Base-by-base conservation (phyloP, 2,113 vertebrate species). In the Ceratotherium simum region DNA sequence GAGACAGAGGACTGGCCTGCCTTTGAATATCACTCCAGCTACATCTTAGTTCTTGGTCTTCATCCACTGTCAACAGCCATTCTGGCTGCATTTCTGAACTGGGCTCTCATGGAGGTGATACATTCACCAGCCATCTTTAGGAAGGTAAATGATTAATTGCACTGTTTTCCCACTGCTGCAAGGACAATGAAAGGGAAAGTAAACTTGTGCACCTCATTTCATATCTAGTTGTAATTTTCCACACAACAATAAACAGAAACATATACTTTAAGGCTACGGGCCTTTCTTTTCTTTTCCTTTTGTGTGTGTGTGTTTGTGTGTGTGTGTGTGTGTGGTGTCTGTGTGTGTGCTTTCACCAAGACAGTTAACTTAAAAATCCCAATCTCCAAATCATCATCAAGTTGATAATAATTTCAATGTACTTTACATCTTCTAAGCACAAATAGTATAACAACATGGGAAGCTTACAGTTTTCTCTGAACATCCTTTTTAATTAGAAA, bases 41-140 rank as follows among this genome's bases (percentile, higher is more conserved):
- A 98, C 72, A 98, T 97, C 97, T 97, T 97, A 97, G 97, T 97
- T 97, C 96, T 98, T 98, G 98, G 96, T 98, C 91, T 97, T 98
- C 95, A 98, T 98, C 97, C 97, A 98, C 92, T 95, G 98, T 98
- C 97, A 98, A 98, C 97, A 98, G 97, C 98, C 98, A 95, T 98
- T 97, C 98, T 98, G 98, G 96, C 97, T 98, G 98, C 95, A 97
- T 97, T 97, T 98, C 98, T 5, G 97, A 97, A 98, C 54, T 88
- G 97, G 96, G 93, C 96, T 95, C 93, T 98, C 98, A 98, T 97
- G 96, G 88, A 98, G 98, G 97, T 64, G 39, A 96, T 97, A 97
- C 95, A 97, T 97, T 98, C 98, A 97, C 97, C 97, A 98, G 97
- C 97, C 97, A 97, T 98, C 97, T 98, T 98, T 98, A 98, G 97